Evolutionary conservation across 2,888 invertebrate genomes (phyloP), one percentile per base, ranked within the genome.

Genomic region (Emmelina monodactyla): DNA sequence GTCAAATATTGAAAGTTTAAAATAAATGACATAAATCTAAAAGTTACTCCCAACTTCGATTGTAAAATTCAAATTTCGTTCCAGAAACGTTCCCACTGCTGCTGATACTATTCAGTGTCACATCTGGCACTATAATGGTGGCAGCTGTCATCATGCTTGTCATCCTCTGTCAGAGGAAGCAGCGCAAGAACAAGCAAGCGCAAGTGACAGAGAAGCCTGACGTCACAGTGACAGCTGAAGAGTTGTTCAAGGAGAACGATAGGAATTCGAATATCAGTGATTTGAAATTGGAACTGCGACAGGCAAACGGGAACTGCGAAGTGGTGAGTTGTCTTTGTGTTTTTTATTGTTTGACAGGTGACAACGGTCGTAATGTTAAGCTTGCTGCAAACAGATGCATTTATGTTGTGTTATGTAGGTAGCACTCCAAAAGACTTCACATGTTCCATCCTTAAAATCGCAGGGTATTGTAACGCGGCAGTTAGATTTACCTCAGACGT

Each of bases 251-350:
- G 48, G 89, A 90, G 59, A 93, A 93, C 38, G 94, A 95, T 62
- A 84, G 92, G 47, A 93, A 93, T 54, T 94, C 94, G 34, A 94
- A 94, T 62, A 93, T 94, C 53, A 94, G 94, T 46, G 94, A 94
- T 71, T 80, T 94, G 59, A 95, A 95, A 70, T 83, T 93, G 45
- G 94, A 95, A 68, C 83, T 94, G 42, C 83, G 94, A 39, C 93
- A 93, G 31, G 88, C 88, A 7, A 89, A 90, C 42, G 90, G 89
- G 25, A 87, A 86, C 52, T 90, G 89, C 62, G 90, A 91, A 61
- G 85, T 84, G 67, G 87, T 86, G 56, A 83, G 83, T 76, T 5
- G 12, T 29, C 7, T 4, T 19, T 9, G 19, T 5, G 7, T 4
- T 9, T 28, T 28, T 28, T 28, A 19, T 19, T 19, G 19, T 19